phyloP scores from a whole-genome alignment of 2,797 vertebrate species.

The Argya squamiceps region DNA sequence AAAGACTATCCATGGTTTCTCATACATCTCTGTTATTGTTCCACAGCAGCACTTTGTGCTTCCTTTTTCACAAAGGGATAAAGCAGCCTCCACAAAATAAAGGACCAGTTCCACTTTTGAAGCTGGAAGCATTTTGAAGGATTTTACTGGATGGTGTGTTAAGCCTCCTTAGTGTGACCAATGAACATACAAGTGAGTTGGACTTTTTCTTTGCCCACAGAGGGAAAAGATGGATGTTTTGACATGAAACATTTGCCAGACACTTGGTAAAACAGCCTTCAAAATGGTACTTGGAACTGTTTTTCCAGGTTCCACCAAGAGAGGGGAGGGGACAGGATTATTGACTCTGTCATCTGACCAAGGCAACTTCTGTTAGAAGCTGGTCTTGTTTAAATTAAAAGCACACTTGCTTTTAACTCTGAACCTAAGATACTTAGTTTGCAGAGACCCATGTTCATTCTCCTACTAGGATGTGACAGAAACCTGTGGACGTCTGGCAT shows the following conservation, averaged over 20 bases:
- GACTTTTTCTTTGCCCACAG: not conserved
- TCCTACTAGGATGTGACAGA: not conserved
- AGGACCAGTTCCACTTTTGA: not conserved
- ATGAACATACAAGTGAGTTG: not conserved
- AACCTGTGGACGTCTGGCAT: not conserved
- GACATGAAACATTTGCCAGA: not conserved
- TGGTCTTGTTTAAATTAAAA: not conserved
- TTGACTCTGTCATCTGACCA: not conserved
- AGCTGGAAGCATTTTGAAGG: too few species aligned
- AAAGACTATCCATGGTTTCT: not conserved
- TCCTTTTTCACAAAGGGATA: not conserved
- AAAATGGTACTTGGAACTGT: not conserved
- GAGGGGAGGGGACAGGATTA: not conserved
- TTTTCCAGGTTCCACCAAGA: not conserved
- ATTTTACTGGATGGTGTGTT: not conserved
- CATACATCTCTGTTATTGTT: not conserved
- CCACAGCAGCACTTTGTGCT: not conserved
- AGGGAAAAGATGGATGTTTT: not conserved
- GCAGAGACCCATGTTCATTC: not conserved
- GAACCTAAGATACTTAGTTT: not conserved
- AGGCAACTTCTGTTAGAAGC: not conserved
- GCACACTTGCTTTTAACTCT: not conserved
- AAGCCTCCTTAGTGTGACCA: not conserved
- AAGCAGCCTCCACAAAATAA: not conserved
- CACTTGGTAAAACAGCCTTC: not conserved